Conservation (phyloP, 1,140 invertebrate species). For the Armadillidium nasatum region DNA sequence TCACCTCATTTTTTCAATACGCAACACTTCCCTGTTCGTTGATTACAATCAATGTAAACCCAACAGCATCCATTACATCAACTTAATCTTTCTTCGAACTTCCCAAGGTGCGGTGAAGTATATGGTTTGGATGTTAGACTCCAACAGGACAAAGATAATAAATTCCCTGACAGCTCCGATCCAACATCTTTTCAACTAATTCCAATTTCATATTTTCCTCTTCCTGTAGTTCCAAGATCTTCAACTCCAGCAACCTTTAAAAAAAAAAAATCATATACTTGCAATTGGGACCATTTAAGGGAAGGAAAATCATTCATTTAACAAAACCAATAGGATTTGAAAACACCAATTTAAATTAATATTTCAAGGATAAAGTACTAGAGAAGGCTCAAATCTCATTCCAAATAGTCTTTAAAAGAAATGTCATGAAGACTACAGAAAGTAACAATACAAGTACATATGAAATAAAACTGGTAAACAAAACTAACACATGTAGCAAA, state of each 20-base stretch:
- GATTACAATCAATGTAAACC: slow-evolving; percentile 92
- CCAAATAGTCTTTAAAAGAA: no score
- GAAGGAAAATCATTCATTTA: no score
- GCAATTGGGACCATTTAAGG: no score
- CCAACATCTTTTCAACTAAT: slow-evolving; percentile 98
- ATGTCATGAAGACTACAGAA: no score
- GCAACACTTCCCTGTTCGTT: slow-evolving; percentile 88
- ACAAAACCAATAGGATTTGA: no score
- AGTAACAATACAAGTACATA: no score
- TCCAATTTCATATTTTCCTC: slow-evolving; percentile 95
- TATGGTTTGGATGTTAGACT: slow-evolving; percentile 97
- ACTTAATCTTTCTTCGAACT: slow-evolving; percentile 85
- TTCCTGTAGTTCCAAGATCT: slow-evolving; percentile 93
- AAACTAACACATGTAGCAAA: no score
- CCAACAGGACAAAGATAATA: slow-evolving; percentile 98
- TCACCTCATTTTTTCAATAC: slow-evolving; percentile 90
- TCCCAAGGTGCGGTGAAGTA: slow-evolving; percentile 86
- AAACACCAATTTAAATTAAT: no score
- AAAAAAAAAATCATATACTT: no score
- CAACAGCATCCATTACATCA: slow-evolving; percentile 94
- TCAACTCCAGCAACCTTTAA: slow-evolving; percentile 75
- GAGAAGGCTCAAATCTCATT: no score
- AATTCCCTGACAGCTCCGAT: slow-evolving; percentile 97
- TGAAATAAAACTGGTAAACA: no score
- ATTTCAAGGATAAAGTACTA: no score